These are phyloP conservation scores for Hirudo medicinalis DNA, from an alignment of 1,140 invertebrate species.

Conservation along the genomic window DNA sequence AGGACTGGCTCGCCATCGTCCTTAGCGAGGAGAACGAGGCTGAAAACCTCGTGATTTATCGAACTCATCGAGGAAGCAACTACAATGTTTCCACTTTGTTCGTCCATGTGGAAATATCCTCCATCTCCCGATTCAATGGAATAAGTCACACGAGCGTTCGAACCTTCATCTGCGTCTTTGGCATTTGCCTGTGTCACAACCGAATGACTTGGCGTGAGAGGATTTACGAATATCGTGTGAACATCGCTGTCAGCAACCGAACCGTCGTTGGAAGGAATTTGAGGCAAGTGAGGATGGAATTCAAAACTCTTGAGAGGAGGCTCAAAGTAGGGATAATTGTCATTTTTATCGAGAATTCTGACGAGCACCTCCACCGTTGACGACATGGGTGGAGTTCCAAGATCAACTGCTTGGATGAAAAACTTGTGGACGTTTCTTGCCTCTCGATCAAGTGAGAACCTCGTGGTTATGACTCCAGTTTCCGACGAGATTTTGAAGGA, in stretches of 20 bases:
- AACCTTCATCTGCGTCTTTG: slow-evolving; percentile 6
- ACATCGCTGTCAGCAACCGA: not conserved
- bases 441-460: not conserved
- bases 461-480: not conserved
- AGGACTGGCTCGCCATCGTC: not conserved
- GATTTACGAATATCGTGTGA: not conserved
- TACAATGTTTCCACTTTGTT: not conserved
- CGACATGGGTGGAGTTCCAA: not conserved
- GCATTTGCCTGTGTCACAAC: not conserved
- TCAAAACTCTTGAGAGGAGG: too few species aligned
- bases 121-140: not conserved
- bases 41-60: not conserved
- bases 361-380: not conserved
- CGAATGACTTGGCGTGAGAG: not conserved
- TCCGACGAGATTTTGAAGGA: not conserved
- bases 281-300: not conserved
- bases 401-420: not conserved
- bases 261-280: not conserved
- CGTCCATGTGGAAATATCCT: slow-evolving; percentile 13
- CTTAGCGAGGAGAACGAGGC: not conserved
- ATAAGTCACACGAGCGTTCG: not conserved
- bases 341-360: not conserved
- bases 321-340: not conserved
- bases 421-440: not conserved
- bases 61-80: not conserved